These are phyloP conservation scores for Enteromius thamalakanensis DNA, from an alignment of 2,797 vertebrate species.

Conservation along the genomic window DNA sequence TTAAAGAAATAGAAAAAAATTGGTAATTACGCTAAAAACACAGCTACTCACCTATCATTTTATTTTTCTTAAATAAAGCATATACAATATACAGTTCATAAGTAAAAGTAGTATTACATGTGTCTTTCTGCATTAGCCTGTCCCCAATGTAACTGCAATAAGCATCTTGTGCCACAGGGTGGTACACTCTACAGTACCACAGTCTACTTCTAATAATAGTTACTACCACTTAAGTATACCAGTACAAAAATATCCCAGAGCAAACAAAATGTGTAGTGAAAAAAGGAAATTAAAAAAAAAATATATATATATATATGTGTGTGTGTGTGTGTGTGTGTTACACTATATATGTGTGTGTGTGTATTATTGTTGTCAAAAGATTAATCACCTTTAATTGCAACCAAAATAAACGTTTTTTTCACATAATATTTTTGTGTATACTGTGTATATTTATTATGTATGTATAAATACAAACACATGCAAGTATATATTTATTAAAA, in stretches of 20 bases:
- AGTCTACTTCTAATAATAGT: not conserved
- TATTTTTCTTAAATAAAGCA: no score
- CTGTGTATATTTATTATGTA: no score
- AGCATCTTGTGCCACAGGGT: slow-evolving; percentile 48
- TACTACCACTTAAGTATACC: not conserved
- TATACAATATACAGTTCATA: not conserved
- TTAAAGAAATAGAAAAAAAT: not conserved
- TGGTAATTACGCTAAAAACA: not conserved
- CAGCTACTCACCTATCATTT: not conserved
- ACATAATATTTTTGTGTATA: no score
- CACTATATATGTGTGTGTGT: no score
- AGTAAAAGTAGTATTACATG: not conserved
- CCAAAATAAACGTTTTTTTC: no score
- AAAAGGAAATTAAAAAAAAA: not conserved
- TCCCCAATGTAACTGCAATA: slow-evolving; percentile 34
- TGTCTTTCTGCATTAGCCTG: not conserved
- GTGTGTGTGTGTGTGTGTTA: no score
- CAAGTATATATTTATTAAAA: no score
- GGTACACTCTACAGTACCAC: slow-evolving; percentile 49
- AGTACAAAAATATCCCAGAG: not conserved
- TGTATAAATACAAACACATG: no score
- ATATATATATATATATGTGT: no score
- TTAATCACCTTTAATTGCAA: no score
- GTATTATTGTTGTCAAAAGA: no score
- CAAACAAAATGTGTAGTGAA: not conserved